A percentile compares a stretch with the other conserved stretches of the same genome.
These are phyloP conservation scores for Diadophis punctatus DNA, from an alignment of 2,113 vertebrate species.

Conservation along the genomic window DNA sequence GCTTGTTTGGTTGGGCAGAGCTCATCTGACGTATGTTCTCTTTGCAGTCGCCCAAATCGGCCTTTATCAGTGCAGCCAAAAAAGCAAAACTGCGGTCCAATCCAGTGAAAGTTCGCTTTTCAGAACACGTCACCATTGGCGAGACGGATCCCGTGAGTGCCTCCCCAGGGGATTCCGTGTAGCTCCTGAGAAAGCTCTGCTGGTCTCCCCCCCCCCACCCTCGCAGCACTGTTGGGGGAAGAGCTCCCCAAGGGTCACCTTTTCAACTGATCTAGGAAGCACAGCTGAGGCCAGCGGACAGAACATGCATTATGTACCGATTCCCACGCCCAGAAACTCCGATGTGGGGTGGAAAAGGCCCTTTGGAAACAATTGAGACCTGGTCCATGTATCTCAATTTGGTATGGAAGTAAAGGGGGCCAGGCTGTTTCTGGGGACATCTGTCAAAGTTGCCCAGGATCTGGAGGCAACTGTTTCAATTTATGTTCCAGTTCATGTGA, in stretches of 20 bases:
- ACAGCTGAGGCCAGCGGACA: not conserved
- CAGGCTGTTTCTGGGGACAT: not conserved
- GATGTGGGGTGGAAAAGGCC: not conserved
- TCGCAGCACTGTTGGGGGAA: not conserved
- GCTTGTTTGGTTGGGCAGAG: not conserved
- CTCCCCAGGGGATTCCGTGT: not conserved
- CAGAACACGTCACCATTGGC: slow-evolving; percentile 93
- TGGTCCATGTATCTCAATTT: not conserved
- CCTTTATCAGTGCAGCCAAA: slow-evolving; percentile 97
- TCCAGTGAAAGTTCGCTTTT: slow-evolving; percentile 93
- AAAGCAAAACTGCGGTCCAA: slow-evolving; percentile 94
- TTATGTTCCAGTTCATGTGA: not conserved
- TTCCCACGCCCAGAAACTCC: not conserved
- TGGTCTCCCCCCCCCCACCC: not conserved
- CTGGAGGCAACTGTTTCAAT: not conserved
- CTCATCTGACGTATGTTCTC: slow-evolving; percentile 47
- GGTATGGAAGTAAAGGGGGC: too few species aligned
- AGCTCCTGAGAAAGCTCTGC: not conserved
- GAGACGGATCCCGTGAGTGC: slow-evolving; percentile 91
- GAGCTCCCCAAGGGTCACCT: not conserved
- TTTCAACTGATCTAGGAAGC: not conserved
- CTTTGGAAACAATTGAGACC: too few species aligned
- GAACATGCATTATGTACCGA: not conserved
- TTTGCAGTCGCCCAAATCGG: slow-evolving; percentile 92
- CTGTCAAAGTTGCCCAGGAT: not conserved